Evolutionary conservation across 1,140 invertebrate species (phyloP).

Genomic region (Megalopta genalis): DNA sequence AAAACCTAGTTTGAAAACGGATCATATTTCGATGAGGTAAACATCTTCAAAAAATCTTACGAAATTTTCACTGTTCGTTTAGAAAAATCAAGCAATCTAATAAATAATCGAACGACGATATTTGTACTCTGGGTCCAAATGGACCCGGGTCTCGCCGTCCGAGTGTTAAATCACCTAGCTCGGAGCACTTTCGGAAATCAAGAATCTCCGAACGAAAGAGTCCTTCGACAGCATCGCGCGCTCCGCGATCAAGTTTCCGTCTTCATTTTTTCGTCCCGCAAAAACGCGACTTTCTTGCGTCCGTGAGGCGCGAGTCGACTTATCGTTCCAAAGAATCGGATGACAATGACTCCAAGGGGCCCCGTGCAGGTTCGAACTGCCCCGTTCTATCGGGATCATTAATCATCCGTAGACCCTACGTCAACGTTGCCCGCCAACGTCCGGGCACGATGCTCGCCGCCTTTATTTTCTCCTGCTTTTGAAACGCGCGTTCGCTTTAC

Average conservation of each 20-base stretch:
- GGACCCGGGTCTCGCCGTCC: too few species aligned
- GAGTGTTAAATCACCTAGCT: too few species aligned
- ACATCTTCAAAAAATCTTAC: too few species aligned
- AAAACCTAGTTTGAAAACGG: too few species aligned
- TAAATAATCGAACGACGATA: too few species aligned
- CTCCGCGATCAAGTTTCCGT: not conserved
- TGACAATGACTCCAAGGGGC: conserved; percentile 30
- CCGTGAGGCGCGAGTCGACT: not conserved
- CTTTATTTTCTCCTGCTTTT: conserved; percentile 27
- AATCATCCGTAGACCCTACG: conserved; percentile 40
- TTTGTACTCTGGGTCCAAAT: too few species aligned
- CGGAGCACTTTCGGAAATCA: too few species aligned
- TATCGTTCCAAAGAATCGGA: conserved; percentile 15
- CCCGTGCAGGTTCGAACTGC: conserved; percentile 1
- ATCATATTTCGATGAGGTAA: too few species aligned
- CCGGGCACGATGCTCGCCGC: not conserved
- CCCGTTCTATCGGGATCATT: conserved; percentile 34
- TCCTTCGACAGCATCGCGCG: too few species aligned
- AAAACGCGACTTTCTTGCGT: not conserved
- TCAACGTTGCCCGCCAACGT: conserved; percentile 11
- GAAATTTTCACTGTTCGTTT: too few species aligned
- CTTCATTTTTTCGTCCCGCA: not conserved
- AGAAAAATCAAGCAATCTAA: too few species aligned
- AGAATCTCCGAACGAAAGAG: too few species aligned
- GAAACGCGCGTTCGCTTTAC: conserved; percentile 12